A percentile compares a stretch with the other conserved stretches of the same genome.
Conservation (phyloP, 1,140 invertebrate genomes). For the Panagrolaimus sp. region DNA sequence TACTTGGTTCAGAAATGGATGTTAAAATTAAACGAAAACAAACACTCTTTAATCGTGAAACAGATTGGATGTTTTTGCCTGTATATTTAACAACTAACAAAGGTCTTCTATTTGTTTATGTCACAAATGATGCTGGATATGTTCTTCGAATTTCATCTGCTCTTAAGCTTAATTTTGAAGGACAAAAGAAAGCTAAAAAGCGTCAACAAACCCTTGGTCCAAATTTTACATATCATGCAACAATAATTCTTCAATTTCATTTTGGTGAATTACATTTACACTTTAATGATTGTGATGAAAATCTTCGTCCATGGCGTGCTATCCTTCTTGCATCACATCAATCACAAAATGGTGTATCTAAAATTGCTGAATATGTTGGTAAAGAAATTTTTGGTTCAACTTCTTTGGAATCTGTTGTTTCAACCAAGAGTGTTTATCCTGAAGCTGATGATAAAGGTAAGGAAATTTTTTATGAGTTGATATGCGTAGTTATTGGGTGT, state of each 20-base stretch:
- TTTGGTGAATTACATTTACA: constrained; percentile 6
- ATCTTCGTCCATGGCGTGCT: background rate
- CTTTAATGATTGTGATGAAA: background rate
- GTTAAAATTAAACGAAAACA: background rate
- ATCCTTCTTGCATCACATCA: constrained; percentile 4
- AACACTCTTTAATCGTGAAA: background rate
- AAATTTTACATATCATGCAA: background rate
- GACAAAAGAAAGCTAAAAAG: background rate
- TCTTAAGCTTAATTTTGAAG: background rate
- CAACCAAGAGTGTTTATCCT: background rate
- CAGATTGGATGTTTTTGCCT: background rate
- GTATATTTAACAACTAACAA: constrained; percentile 8
- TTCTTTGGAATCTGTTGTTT: background rate
- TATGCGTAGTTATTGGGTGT: too few species aligned
- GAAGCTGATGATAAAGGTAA: background rate
- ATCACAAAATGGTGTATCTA: background rate
- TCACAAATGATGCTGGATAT: background rate
- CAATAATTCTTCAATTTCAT: background rate
- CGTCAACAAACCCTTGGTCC: background rate
- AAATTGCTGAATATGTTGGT: background rate
- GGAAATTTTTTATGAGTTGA: too few species aligned
- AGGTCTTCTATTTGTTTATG: background rate
- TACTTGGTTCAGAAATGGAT: constrained; percentile 3
- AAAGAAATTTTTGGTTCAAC: background rate
- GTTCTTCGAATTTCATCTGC: background rate